Conservation (phyloP, 2,888 invertebrate genomes). For the Andrena bicolor region DNA sequence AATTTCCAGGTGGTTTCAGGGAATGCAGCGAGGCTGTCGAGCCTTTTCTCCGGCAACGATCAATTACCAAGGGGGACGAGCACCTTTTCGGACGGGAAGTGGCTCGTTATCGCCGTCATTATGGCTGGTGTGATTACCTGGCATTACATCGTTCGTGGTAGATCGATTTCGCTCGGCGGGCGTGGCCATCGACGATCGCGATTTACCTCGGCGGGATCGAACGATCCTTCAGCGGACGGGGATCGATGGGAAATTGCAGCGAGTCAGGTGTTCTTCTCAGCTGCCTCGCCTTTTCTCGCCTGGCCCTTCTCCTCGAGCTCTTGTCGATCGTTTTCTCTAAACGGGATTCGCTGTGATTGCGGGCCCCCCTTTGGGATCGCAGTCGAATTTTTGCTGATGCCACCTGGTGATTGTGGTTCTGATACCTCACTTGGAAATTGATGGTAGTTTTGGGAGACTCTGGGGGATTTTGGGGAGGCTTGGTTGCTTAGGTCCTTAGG, state of each 20-base stretch:
- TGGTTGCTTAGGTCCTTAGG: too few species aligned
- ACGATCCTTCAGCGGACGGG: constrained; percentile 33
- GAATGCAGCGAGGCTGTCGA: constrained; percentile 11
- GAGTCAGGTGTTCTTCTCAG: constrained; percentile 55
- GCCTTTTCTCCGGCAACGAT: constrained; percentile 46
- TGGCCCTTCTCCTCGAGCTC: constrained; percentile 1
- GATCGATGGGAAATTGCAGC: constrained; percentile 63
- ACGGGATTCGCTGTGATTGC: constrained; percentile 40
- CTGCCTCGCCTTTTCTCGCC: background rate
- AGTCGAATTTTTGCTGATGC: constrained; percentile 33
- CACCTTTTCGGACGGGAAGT: constrained; percentile 69
- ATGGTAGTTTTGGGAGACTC: background rate
- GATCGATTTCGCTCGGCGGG: constrained; percentile 70
- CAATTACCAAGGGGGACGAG: constrained; percentile 55
- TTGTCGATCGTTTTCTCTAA: constrained; percentile 33
- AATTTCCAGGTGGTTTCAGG: constrained; percentile 39
- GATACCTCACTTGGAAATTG: background rate
- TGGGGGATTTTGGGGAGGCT: background rate
- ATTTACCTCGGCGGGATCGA: constrained; percentile 57
- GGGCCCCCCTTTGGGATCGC: constrained; percentile 39
- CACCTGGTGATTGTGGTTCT: constrained; percentile 2
- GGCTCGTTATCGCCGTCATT: constrained; percentile 73
- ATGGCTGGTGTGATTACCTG: constrained; percentile 69
- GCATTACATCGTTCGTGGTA: constrained; percentile 71
- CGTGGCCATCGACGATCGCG: constrained; percentile 64